A percentile compares a stretch with the other conserved stretches of the same genome.
Conservation (phyloP, 1,140 invertebrate species). For the Doryteuthis pealeii region DNA sequence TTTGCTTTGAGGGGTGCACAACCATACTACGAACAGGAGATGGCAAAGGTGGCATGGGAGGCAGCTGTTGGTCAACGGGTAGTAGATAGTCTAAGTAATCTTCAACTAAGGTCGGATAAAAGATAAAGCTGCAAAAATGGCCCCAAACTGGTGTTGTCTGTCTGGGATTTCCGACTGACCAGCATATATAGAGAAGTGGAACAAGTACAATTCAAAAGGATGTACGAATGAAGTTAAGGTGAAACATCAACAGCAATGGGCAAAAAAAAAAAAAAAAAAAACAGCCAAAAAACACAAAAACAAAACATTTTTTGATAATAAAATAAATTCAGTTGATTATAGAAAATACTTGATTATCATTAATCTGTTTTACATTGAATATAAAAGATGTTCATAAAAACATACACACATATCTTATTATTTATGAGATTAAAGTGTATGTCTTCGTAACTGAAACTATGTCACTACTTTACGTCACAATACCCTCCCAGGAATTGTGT, state of each 20-base stretch:
- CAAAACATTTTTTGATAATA: too few relatives aligned
- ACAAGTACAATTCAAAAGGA: constrained; percentile 91
- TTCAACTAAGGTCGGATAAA: constrained; percentile 77
- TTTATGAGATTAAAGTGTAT: too few relatives aligned
- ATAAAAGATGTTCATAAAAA: too few relatives aligned
- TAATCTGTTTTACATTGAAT: too few relatives aligned
- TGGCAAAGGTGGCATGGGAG: constrained; percentile 58
- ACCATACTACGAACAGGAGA: constrained; percentile 38
- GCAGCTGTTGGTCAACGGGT: constrained; percentile 71
- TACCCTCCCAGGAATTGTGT: too few relatives aligned
- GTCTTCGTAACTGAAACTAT: too few relatives aligned
- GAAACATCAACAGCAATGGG: neutral
- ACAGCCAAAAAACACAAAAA: too few relatives aligned
- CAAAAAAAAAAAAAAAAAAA: neutral
- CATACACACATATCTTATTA: too few relatives aligned
- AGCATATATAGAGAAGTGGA: constrained; percentile 84
- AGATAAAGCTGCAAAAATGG: constrained; percentile 68
- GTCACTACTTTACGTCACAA: too few relatives aligned
- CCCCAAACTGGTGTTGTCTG: constrained; percentile 41
- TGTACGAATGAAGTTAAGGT: constrained; percentile 63
- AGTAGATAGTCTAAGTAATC: constrained; percentile 84
- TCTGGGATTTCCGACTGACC: constrained; percentile 68
- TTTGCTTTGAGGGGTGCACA: constrained; percentile 20
- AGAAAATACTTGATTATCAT: too few relatives aligned
- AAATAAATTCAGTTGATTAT: too few relatives aligned